These are phyloP conservation scores for Platycheirus albimanus DNA, from an alignment of 2,888 invertebrate species.

Conservation along the genomic window DNA sequence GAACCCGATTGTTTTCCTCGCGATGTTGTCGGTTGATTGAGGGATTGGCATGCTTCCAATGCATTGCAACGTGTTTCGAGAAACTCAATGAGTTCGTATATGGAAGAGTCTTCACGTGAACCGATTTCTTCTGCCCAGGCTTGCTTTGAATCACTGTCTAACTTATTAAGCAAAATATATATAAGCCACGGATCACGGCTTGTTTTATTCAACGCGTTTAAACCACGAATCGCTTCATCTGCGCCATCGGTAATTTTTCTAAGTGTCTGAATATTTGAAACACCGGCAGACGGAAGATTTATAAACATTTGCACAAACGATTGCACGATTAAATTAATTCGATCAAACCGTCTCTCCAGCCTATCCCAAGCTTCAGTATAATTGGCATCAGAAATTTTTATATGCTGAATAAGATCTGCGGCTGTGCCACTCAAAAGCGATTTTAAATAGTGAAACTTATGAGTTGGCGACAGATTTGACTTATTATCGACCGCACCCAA, in stretches of 20 bases:
- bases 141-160: background rate
- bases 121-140: constrained; percentile 14
- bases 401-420: constrained; percentile 57
- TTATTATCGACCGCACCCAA: constrained; percentile 58
- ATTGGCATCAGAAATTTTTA: constrained; percentile 57
- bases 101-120: background rate
- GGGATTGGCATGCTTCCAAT: too few relatives aligned
- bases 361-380: too few relatives aligned
- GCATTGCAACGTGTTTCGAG: too few relatives aligned
- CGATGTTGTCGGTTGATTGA: too few relatives aligned
- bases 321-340: background rate
- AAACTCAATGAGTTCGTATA: too few relatives aligned
- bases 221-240: constrained; percentile 28
- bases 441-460: too few relatives aligned
- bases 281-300: background rate
- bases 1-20: too few relatives aligned
- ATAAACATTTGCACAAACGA: too few relatives aligned
- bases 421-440: too few relatives aligned
- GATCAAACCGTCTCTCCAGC: constrained; percentile 20
- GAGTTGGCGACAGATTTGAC: too few relatives aligned
- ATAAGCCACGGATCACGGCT: too few relatives aligned
- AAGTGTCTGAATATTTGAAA: background rate
- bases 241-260: constrained; percentile 9
- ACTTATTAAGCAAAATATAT: too few relatives aligned
- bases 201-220: constrained; percentile 15